Base-by-base conservation (phyloP, 2,888 invertebrate genomes). In the Coleophora flavipennella region DNA sequence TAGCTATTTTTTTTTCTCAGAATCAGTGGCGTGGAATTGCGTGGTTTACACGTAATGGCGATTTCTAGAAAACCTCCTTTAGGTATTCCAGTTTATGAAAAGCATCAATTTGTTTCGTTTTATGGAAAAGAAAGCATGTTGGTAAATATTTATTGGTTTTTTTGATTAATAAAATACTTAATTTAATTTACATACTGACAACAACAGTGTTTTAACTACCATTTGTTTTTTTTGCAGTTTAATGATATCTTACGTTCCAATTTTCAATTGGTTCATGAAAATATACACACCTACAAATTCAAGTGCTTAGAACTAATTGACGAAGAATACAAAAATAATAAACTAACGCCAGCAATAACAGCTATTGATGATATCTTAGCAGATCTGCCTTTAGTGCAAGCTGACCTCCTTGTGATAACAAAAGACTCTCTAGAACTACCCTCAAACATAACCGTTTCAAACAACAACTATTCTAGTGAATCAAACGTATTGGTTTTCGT, bases 11-110 rank as follows among this genome's bases (percentile, higher is more conserved):
- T 20, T 20, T 32, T 8, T 12, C 7, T 8, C 45, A 86, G 89
- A 46, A 87, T 90, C 39, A 94, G 93, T 33, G 93, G 92, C 42
- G 90, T 94, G 1, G 91, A 92, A 72, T 78, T 95, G 6, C 86
- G 89, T 37, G 94, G 94, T 2, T 74, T 95, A 0, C 89, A 91
- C 50, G 92, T 93, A 0, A 92, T 90, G 40, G 87, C 91, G 0
- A 93, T 95, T 31, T 87, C 92, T 0, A 86, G 90, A 48, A 87
- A 88, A 34, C 81, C 88, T 45, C 88, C 89, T 10, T 87, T 91
- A 14, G 90, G 90, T 8, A 83, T 90, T n/a, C 94, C 95, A 1
- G 89, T 92, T 0, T 69, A 94, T 14, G 95, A 95, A 67, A 89
- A 88, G 62, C 91, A 91, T 60, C 77, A 85, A 43, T 95, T 95